phyloP scores from a whole-genome alignment of 2,113 vertebrate species.

The Leptocoma aspasia region DNA sequence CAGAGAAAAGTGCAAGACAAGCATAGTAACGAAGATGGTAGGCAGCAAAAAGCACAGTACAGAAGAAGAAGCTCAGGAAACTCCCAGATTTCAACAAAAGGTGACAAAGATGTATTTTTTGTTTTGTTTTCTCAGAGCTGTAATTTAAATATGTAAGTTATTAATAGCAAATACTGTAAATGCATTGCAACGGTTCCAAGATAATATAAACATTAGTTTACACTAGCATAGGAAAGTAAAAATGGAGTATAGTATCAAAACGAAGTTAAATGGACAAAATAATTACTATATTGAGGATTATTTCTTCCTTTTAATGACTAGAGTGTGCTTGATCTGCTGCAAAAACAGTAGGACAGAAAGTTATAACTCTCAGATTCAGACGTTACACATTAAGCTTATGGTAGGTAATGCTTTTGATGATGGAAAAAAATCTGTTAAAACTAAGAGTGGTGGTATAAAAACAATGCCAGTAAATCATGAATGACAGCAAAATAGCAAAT shows the following conservation, averaged over 20 bases:
- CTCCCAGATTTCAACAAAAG: constrained; percentile 41
- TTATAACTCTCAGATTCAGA: not conserved
- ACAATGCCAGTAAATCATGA: not conserved
- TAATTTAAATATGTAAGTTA: not conserved
- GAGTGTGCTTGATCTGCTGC: not conserved
- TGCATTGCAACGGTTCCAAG: not conserved
- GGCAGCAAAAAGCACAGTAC: constrained; percentile 27
- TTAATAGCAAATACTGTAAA: not conserved
- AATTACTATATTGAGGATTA: not conserved
- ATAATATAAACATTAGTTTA: not conserved
- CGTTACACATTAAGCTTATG: not conserved
- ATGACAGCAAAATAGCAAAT: not conserved
- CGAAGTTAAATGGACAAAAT: not conserved
- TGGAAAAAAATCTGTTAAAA: not conserved
- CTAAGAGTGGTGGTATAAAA: not conserved
- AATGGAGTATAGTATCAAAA: not conserved
- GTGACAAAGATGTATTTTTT: constrained; percentile 43
- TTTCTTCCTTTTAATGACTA: not conserved
- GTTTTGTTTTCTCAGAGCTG: not conserved
- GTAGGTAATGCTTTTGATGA: not conserved
- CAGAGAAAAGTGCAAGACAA: not conserved
- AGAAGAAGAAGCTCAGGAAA: constrained; percentile 15
- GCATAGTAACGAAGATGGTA: constrained; percentile 6
- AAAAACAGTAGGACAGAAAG: not conserved
- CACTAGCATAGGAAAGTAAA: not conserved